Base-by-base conservation (phyloP, 2,888 invertebrate genomes). In the Linyphia triangularis region DNA sequence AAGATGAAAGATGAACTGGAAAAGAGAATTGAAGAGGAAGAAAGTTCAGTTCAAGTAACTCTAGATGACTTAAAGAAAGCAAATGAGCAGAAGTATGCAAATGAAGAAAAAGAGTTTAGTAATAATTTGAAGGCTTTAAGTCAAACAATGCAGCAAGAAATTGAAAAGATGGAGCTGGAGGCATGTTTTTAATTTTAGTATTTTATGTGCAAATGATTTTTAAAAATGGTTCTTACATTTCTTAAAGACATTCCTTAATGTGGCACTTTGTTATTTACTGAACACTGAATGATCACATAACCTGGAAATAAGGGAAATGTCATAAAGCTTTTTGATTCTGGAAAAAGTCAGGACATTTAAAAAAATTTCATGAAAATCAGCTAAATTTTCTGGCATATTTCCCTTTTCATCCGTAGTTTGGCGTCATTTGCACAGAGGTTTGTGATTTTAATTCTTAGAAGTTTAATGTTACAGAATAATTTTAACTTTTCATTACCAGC, bases 1-100 rank as follows among this genome's bases (percentile, higher is more conserved):
- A 61, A 70, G 22, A 16, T 88, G 16, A 82, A 88, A 43, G 57
- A 6, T 37, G 77, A 88, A 22, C 28, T 88, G 3, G 10, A 22
- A 28, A 88, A 88, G 70, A 61, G 63, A 19, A 30, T 88, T 33
- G 51, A 88, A 33, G 69, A 83, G n/a, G 88, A 88, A 59, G 26
- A 83, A 57, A 70, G 19, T 30, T 69, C 30, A 19, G 51, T 22
- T 13, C 43, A 83, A 65, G 69, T 63, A 24, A 63, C 22, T 7
- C 33, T 88, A 0, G 30, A 19, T 16, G 63, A 75, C 37, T 16
- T 88, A 19, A 88, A 78, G 33, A 63, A 51, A 51, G 28, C 30
- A 0, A 83, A 88, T 63, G 33, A 77, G 33, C 59, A 43, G 63
- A 69, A 70, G 37, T 61, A 59, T 37, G 30, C 26, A 6, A 63